Conservation (phyloP, 2,797 vertebrate genomes). For the Peromyscus nudipes region DNA sequence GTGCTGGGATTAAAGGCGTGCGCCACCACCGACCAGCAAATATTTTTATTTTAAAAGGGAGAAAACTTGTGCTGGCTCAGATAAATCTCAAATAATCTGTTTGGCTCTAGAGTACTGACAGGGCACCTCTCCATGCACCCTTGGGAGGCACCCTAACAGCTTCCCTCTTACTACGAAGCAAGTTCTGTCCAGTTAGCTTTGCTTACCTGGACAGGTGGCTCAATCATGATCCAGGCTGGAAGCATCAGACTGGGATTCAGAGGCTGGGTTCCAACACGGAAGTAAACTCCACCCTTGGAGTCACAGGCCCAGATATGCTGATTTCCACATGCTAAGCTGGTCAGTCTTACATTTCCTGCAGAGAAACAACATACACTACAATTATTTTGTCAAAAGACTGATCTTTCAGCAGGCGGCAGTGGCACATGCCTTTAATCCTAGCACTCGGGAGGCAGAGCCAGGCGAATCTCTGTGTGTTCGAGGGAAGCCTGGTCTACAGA, state of each 20-base stretch:
- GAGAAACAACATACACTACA: background rate
- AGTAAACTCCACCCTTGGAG: slow-evolving; percentile 94
- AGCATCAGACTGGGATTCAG: slow-evolving; percentile 99
- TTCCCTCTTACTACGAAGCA: fast-evolving
- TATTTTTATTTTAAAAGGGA: background rate
- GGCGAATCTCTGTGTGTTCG: no score
- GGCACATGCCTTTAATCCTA: no score
- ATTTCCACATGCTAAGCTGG: slow-evolving; percentile 94
- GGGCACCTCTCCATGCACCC: fast-evolving
- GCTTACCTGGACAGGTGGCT: slow-evolving; percentile 94
- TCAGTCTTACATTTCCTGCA: slow-evolving; percentile 93
- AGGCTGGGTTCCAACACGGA: slow-evolving; percentile 97
- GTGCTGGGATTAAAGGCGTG: no score
- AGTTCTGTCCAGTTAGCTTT: fast-evolving
- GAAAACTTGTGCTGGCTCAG: background rate
- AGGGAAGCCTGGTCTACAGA: no score
- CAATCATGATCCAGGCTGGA: slow-evolving; percentile 98
- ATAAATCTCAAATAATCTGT: background rate
- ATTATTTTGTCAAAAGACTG: slow-evolving; percentile 45
- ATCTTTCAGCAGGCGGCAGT: background rate
- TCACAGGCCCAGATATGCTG: slow-evolving; percentile 98
- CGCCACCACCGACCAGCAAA: background rate
- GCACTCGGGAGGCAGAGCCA: no score
- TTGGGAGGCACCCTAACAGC: background rate
- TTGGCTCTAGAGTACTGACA: background rate